A percentile compares a stretch with the other conserved stretches of the same genome.
phyloP scores from a whole-genome alignment of 2,113 vertebrate genomes.

The Miniopterus natalensis region DNA sequence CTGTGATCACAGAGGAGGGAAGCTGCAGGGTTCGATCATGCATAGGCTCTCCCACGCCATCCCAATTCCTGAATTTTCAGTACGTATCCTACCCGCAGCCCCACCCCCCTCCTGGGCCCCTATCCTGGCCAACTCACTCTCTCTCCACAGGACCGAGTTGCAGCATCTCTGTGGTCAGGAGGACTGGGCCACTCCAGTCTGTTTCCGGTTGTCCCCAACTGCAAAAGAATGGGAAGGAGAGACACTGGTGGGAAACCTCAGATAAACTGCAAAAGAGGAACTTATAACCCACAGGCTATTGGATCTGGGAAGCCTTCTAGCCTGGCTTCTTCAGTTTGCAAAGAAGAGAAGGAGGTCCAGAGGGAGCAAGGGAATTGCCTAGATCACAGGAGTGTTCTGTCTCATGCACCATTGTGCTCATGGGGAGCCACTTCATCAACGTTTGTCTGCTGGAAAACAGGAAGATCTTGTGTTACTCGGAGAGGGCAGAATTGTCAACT shows the following conservation, averaged over 20 bases:
- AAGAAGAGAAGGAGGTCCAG: not conserved
- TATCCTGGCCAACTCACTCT: not conserved
- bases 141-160: not conserved
- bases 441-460: not conserved
- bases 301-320: not conserved
- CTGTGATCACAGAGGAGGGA: too few relatives aligned
- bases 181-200: accelerated
- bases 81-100: accelerated
- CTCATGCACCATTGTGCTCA: not conserved
- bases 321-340: not conserved
- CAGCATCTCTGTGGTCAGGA: not conserved
- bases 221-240: not conserved
- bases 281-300: not conserved
- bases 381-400: not conserved
- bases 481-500: not conserved
- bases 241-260: not conserved
- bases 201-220: not conserved
- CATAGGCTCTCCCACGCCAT: not conserved
- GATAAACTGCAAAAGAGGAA: not conserved
- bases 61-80: not conserved
- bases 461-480: not conserved
- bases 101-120: accelerated
- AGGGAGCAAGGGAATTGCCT: not conserved
- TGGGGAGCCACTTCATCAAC: not conserved
- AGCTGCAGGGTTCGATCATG: not conserved